Evolutionary conservation across 2,113 vertebrate genomes (phyloP).

Genomic region (Bucco capensis): DNA sequence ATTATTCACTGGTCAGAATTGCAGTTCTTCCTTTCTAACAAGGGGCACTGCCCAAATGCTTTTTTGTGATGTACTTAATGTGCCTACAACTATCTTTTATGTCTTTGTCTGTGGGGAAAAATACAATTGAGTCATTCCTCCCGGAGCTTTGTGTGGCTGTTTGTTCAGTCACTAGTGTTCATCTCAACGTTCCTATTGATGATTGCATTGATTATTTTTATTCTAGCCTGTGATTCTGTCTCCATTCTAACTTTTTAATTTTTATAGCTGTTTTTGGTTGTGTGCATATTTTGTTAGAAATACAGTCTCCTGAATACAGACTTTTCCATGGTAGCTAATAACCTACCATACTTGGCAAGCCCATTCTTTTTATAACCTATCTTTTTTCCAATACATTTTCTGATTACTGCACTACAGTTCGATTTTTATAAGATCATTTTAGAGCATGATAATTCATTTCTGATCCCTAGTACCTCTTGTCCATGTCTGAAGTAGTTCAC

Average conservation of each 20-base stretch:
- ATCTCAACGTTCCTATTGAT: slow-evolving; percentile 54
- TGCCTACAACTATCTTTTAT: slow-evolving; percentile 56
- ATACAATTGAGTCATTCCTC: slow-evolving; percentile 67
- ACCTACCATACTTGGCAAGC: slow-evolving; percentile 19
- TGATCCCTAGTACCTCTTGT: slow-evolving; percentile 43
- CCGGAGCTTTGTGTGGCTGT: background rate
- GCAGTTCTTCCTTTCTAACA: slow-evolving; percentile 43
- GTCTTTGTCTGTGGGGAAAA: slow-evolving; percentile 63
- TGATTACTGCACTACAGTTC: slow-evolving; percentile 47
- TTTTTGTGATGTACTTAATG: slow-evolving; percentile 30
- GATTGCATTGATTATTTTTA: slow-evolving; percentile 66
- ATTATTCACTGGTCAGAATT: slow-evolving; percentile 10
- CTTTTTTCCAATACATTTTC: slow-evolving; percentile 45
- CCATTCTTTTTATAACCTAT: slow-evolving; percentile 47
- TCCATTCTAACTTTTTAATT: slow-evolving; percentile 39
- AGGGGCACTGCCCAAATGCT: slow-evolving; percentile 33
- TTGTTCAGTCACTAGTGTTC: slow-evolving; percentile 53
- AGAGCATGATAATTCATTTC: slow-evolving; percentile 58
- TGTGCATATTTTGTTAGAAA: slow-evolving; percentile 10
- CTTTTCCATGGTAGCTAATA: slow-evolving; percentile 28
- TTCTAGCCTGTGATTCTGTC: slow-evolving; percentile 34
- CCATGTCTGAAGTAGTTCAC: slow-evolving; percentile 25
- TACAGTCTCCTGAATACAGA: background rate
- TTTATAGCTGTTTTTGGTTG: slow-evolving; percentile 25
- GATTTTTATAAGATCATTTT: slow-evolving; percentile 66